phyloP scores from a whole-genome alignment of 2,113 vertebrate species.

The Fukomys damarensis region DNA sequence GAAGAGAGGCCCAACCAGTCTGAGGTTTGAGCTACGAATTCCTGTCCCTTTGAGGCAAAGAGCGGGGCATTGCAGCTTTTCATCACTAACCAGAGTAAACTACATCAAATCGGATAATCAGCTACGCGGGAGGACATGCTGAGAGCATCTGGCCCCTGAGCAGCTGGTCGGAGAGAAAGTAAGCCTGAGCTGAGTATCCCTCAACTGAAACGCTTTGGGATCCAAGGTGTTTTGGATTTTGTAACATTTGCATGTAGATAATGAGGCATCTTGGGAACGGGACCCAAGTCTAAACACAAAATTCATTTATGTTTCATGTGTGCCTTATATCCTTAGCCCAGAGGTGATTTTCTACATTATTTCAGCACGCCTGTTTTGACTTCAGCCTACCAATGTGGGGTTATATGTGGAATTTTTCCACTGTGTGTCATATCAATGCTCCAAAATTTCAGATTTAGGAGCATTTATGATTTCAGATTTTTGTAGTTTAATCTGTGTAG shows the following conservation, averaged over 20 bases:
- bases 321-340: not conserved
- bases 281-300: not conserved
- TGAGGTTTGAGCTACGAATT: conserved; percentile 20
- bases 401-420: not conserved
- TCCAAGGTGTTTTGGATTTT: not conserved
- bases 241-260: not conserved
- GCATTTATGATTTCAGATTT: not conserved
- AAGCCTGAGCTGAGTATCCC: not conserved
- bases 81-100: conserved; percentile 24
- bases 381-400: not conserved
- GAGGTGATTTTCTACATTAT: not conserved
- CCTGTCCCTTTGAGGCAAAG: not conserved
- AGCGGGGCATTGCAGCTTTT: not conserved
- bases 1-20: not conserved
- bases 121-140: not conserved
- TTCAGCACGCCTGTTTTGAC: not conserved
- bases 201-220: not conserved
- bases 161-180: not conserved
- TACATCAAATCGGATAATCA: not conserved
- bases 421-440: not conserved
- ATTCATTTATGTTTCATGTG: not conserved
- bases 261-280: not conserved
- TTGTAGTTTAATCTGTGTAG: not conserved
- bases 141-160: not conserved
- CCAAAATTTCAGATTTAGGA: not conserved